These are phyloP conservation scores for Gambusia affinis DNA, from an alignment of 2,113 vertebrate genomes.

Conservation along the genomic window DNA sequence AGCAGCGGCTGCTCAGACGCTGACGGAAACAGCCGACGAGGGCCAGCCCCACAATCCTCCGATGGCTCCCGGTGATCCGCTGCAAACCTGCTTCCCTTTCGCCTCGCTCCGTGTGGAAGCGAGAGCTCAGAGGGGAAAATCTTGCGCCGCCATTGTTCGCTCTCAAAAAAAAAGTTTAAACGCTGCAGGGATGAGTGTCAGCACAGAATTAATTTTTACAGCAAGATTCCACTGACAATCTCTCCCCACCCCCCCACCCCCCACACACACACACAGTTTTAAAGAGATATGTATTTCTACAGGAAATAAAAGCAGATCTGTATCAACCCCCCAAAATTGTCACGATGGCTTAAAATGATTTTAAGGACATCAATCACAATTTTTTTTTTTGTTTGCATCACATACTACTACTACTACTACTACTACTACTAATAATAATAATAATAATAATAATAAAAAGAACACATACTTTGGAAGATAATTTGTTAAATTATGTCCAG, in stretches of 20 bases:
- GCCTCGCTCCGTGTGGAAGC: constrained; percentile 24
- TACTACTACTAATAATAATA: no score
- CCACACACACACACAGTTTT: neutral
- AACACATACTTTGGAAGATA: neutral
- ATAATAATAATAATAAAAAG: no score
- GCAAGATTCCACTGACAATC: neutral
- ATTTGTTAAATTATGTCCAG: neutral
- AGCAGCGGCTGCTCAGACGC: constrained; percentile 14
- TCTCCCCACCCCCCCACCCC: no score
- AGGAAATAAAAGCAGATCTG: neutral
- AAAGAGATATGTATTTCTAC: neutral
- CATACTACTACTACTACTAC: neutral
- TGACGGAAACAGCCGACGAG: constrained; percentile 44
- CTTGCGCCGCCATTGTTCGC: neutral
- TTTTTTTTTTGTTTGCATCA: neutral
- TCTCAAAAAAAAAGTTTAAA: constrained; percentile 14
- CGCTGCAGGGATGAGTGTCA: neutral
- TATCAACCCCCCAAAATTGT: neutral
- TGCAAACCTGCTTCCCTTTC: constrained; percentile 49
- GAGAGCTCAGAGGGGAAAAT: neutral
- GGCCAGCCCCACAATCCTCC: constrained; percentile 50
- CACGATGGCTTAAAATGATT: neutral
- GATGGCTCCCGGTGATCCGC: constrained; percentile 44
- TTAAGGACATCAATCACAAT: neutral
- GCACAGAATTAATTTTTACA: neutral